These are phyloP conservation scores for Diploscapter pachys DNA, from an alignment of 1,140 invertebrate species.

Conservation along the genomic window DNA sequence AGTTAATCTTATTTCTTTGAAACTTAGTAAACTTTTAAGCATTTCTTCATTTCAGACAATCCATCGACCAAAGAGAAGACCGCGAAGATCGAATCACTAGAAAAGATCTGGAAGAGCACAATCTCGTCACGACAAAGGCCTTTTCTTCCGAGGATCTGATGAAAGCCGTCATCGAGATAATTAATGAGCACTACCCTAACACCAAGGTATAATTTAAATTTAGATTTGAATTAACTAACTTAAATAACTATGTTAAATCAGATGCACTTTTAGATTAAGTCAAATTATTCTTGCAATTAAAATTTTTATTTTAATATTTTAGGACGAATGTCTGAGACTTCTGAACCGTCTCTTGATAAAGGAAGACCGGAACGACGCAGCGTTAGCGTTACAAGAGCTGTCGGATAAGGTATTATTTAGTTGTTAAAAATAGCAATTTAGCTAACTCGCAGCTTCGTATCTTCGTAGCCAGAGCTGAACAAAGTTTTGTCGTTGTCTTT, in stretches of 20 bases:
- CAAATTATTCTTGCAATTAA: too few relatives aligned
- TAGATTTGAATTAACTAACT: too few relatives aligned
- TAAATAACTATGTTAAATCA: too few relatives aligned
- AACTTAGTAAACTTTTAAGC: too few relatives aligned
- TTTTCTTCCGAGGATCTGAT: slow-evolving; percentile 23
- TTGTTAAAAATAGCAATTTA: too few relatives aligned
- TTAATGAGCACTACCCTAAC: slow-evolving; percentile 32
- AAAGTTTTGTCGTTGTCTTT: too few relatives aligned
- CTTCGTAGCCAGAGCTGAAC: too few relatives aligned
- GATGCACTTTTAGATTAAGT: too few relatives aligned
- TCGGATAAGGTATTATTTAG: slow-evolving; percentile 29
- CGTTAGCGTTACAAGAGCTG: slow-evolving; percentile 47
- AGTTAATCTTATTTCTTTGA: too few relatives aligned
- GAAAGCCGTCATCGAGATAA: slow-evolving; percentile 31
- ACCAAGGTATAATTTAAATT: neutral
- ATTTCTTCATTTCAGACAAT: too few relatives aligned
- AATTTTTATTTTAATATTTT: too few relatives aligned
- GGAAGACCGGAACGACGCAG: slow-evolving; percentile 45
- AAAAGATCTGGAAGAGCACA: slow-evolving; percentile 10
- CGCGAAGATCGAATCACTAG: neutral
- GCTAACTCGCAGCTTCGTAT: too few relatives aligned
- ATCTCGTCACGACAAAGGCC: slow-evolving; percentile 12
- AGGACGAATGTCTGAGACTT: slow-evolving; percentile 24
- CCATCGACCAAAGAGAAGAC: neutral
- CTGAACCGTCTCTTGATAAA: slow-evolving; percentile 42